A percentile compares a stretch with the other conserved stretches of the same genome.
Conservation (phyloP, 2,888 invertebrate genomes). For the Lochmaea crataegi region DNA sequence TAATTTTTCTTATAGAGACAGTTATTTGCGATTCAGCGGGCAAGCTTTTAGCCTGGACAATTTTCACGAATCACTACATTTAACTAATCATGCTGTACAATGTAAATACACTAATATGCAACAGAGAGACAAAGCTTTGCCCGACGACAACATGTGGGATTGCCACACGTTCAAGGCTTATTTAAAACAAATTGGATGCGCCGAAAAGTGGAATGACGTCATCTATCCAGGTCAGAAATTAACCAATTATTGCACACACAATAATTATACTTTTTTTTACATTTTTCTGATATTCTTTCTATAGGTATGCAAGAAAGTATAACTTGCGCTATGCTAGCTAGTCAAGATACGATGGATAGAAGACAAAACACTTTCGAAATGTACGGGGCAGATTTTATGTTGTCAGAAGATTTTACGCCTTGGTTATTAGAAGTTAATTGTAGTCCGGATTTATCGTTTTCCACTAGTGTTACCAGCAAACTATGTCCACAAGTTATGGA, state of each 20-base stretch:
- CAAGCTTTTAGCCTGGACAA: slow-evolving; percentile 87
- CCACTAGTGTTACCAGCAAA: slow-evolving; percentile 88
- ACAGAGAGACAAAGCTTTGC: slow-evolving; percentile 80
- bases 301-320: slow-evolving; percentile 65
- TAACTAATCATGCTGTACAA: slow-evolving; percentile 95
- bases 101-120: slow-evolving; percentile 81
- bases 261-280: too few species aligned
- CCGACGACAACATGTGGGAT: slow-evolving; percentile 96
- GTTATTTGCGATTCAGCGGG: slow-evolving; percentile 92
- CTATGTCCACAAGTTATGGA: slow-evolving; percentile 90
- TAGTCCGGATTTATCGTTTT: slow-evolving; percentile 91
- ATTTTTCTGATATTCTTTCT: background rate
- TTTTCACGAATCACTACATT: slow-evolving; percentile 91
- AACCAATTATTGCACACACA: too few species aligned
- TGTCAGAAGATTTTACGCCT: slow-evolving; percentile 86
- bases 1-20: slow-evolving; percentile 72
- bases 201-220: slow-evolving; percentile 82
- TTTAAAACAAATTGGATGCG: slow-evolving; percentile 77
- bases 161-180: slow-evolving; percentile 79
- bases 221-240: slow-evolving; percentile 79
- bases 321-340: slow-evolving; percentile 85
- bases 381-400: slow-evolving; percentile 96
- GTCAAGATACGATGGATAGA: slow-evolving; percentile 87
- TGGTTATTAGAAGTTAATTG: slow-evolving; percentile 97
- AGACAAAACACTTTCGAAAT: slow-evolving; percentile 89